Percentiles rank a stretch among this genome's conserved stretches.
Conservation (phyloP, 2,888 invertebrate genomes). For the Eutolmus rufibarbis region DNA sequence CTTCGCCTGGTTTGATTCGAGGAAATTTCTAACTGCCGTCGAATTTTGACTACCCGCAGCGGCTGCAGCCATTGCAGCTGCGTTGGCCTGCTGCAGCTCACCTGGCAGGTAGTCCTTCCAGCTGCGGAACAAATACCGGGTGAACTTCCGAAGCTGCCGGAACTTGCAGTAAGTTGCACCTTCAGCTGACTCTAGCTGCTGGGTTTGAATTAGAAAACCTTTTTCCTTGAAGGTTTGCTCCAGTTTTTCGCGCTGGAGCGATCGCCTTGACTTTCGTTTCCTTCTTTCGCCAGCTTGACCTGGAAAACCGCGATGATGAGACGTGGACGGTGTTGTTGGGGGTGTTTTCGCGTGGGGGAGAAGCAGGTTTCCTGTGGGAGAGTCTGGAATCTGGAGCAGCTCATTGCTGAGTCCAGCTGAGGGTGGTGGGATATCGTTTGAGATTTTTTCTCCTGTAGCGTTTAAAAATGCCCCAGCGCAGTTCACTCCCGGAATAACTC, state of each 20-base stretch:
- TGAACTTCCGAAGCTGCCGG: conserved; percentile 87
- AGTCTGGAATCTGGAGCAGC: conserved; percentile 58
- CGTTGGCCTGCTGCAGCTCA: conserved; percentile 64
- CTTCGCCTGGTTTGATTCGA: neutral
- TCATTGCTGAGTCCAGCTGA: conserved; percentile 60
- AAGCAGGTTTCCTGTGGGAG: conserved; percentile 54
- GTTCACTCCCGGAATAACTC: conserved; percentile 65
- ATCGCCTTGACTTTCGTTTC: conserved; percentile 80
- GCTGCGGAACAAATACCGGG: conserved; percentile 87
- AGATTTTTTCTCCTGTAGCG: conserved; percentile 65
- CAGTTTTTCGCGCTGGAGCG: conserved; percentile 84
- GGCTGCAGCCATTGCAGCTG: conserved; percentile 50
- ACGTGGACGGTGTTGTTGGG: conserved; percentile 13
- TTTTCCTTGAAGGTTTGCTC: conserved; percentile 93
- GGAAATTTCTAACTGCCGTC: neutral
- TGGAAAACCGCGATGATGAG: neutral
- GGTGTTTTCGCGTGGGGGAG: conserved; percentile 49
- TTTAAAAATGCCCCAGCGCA: conserved; percentile 65
- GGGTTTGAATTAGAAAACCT: conserved; percentile 91
- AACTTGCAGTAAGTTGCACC: conserved; percentile 95
- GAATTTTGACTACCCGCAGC: conserved; percentile 46
- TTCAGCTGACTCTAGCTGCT: conserved; percentile 90
- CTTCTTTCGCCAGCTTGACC: conserved; percentile 57
- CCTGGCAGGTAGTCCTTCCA: conserved; percentile 94
- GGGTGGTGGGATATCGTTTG: conserved; percentile 56